Evolutionary conservation across 2,888 invertebrate species (phyloP), one percentile per base, ranked within the genome.

Genomic region (Andrena camellia): DNA sequence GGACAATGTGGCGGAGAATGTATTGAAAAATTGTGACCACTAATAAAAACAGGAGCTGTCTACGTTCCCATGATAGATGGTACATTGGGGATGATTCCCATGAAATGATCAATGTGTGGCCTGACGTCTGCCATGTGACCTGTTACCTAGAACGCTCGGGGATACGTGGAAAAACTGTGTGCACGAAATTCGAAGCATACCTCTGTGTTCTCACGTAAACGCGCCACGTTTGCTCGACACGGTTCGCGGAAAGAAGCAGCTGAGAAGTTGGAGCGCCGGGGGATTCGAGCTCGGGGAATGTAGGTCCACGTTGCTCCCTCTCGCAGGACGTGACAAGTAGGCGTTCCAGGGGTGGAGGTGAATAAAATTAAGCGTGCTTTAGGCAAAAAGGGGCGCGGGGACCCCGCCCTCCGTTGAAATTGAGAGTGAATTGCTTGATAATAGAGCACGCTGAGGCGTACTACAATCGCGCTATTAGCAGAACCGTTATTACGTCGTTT

Each of bases 351-450:
- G 78, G 66, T 62, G 70, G 78, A 62, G 48, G 66, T 66, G 66
- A 77, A 78, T 62, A 71, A 80, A 77, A 78, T 78, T 70, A 80
- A 80, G 54, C 52, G 52, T 77, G 54, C 71, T 77, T n/a, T 20
- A 13, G 17, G 57, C 20, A 57, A 26, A 48, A 31, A 33, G 31
- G 59, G 50, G 10, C 26, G 10, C 13, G 7, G 29, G 13, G 7
- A 26, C 66, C 57, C 57, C 42, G 64, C 26, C 10, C 29, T n/a
- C 5, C 13, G 10, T 17, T 50, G 63, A 64, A 50, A 75, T 35
- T 13, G 78, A 79, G 59, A 64, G 62, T 10, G 63, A 62, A 64
- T 48, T 23, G 23, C n/a, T 78, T 35, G 68, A 31, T 68, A 69
- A 72, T 31, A 23, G 48, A 64, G 68, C n/a, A 26, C 50, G 20